These are phyloP conservation scores for Tor tambroides DNA, from an alignment of 2,113 vertebrate species.

Conservation along the genomic window DNA sequence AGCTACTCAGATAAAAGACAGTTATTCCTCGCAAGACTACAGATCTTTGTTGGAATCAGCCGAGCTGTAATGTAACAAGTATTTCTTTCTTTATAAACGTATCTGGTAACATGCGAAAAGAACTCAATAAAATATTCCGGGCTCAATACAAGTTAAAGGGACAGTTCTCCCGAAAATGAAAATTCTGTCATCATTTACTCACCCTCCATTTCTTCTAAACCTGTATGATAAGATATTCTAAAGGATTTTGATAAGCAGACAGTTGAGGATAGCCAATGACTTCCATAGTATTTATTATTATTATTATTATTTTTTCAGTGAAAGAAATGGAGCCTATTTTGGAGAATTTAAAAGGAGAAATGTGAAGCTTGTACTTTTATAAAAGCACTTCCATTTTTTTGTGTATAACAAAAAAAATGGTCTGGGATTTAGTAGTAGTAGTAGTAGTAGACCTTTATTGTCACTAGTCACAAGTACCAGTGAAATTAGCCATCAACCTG, in stretches of 20 bases:
- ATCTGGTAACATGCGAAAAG: neutral
- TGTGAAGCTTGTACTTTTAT: neutral
- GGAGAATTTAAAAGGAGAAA: neutral
- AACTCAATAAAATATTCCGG: neutral
- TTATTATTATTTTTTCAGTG: too few relatives aligned
- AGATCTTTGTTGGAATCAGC: neutral
- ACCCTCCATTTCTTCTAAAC: neutral
- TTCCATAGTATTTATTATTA: too few relatives aligned
- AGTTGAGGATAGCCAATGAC: too few relatives aligned
- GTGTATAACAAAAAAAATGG: too few relatives aligned
- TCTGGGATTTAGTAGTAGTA: too few relatives aligned
- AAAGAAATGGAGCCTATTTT: neutral
- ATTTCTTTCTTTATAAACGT: neutral
- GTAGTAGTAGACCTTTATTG: too few relatives aligned
- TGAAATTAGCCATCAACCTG: too few relatives aligned
- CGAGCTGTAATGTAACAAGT: neutral
- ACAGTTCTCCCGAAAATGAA: neutral
- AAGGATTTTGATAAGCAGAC: neutral
- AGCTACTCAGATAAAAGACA: slow-evolving; percentile 18
- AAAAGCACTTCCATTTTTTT: neutral
- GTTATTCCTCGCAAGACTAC: neutral
- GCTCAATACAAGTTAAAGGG: neutral
- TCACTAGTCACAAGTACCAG: too few relatives aligned
- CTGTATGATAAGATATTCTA: neutral
- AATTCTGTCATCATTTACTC: neutral